Base-by-base conservation (phyloP, 2,888 invertebrate genomes). In the Drosophila borborema region DNA sequence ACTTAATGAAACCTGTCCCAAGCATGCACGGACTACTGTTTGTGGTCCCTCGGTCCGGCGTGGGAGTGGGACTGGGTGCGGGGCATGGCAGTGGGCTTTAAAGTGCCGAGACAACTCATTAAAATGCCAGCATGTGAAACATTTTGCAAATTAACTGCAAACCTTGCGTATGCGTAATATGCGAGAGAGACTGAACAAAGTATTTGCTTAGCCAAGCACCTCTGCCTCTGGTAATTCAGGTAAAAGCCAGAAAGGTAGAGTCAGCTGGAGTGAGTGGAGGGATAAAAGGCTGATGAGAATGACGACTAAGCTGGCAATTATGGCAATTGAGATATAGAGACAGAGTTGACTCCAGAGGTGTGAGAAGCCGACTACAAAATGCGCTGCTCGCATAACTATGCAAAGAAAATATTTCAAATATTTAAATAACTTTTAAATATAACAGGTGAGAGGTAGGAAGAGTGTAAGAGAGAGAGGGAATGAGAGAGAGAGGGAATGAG, bases 141-240 rank as follows among this genome's bases (percentile, higher is more conserved):
- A 83, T 87, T 88, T 89, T 80, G 86, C 83, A 87, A 89, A 87
- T 87, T 86, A 89, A 87, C 86, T 88, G 86, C 90, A 74, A 83
- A 85, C 86, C 89, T 78, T 73, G 84, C 85, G 84, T 85, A 88
- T 88, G 80, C 85, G 75, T 83, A 80, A 77, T 74, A 77, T 70
- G 59, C 28, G 67, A 58, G 60, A 68, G 76, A 65, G 73, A 41
- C 68, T 59, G 67, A 74, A 68, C 78, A 64, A 81, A 83, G 86
- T 89, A 88, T 89, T 87, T 88, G 83, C 72, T 78, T 78, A 85
- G 77, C 54, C 65, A 18, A 34, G 46, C 16, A 1, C 1, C 4
- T 16, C 14, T 23, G 1, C 5, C 5, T n/a, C 4, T 20, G 0
- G 6, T 18, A 18, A 53, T n/a, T 9, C 55, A 55, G 55, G 38